Conservation (phyloP, 2,797 vertebrate species). For the Atherinosoma microstoma region DNA sequence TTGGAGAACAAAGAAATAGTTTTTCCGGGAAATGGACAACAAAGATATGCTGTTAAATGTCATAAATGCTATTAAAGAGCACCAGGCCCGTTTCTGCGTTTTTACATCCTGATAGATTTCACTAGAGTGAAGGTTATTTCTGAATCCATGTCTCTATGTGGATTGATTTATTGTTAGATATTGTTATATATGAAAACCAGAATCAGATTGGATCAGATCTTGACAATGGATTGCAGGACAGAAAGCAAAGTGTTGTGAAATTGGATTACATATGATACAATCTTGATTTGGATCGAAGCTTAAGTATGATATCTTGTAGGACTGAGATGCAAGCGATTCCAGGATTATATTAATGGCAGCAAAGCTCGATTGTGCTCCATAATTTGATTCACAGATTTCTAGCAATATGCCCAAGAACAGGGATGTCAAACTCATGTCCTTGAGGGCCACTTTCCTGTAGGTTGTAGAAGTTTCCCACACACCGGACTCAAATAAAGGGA, state of each 20-base stretch:
- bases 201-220: not conserved
- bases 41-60: not conserved
- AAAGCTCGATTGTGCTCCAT: no score
- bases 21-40: not conserved
- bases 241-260: not conserved
- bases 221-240: not conserved
- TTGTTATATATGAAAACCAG: not conserved
- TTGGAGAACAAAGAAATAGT: not conserved
- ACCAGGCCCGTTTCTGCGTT: not conserved
- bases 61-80: not conserved
- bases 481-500: no score
- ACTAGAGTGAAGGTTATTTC: not conserved
- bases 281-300: not conserved
- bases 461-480: no score
- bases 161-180: not conserved
- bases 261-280: not conserved
- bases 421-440: no score
- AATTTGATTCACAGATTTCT: no score
- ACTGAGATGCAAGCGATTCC: no score
- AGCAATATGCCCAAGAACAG: no score
- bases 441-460: no score
- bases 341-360: no score
- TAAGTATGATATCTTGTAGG: not conserved
- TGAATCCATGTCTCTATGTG: not conserved
- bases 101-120: not conserved